A percentile compares a stretch with the other conserved stretches of the same genome.
Conservation (phyloP, 2,888 invertebrate species). For the Drosophila dives region DNA sequence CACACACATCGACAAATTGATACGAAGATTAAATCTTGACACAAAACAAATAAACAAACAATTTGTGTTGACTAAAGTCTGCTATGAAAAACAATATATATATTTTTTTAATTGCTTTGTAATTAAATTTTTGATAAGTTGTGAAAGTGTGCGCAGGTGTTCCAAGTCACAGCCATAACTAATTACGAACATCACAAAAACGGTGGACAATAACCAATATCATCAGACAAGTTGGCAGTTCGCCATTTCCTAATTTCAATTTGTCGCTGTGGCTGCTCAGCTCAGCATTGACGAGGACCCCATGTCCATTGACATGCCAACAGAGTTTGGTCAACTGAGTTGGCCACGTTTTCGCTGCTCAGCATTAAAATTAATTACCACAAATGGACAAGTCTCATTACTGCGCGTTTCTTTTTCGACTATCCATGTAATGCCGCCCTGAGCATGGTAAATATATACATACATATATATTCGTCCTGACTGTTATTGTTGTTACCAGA, state of each 20-base stretch:
- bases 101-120: constrained; percentile 11
- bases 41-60: constrained; percentile 12
- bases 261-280: constrained; percentile 55
- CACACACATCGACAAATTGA: constrained; percentile 81
- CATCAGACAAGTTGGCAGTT: constrained; percentile 45
- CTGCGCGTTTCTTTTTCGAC: constrained; percentile 47
- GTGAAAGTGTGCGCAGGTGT: constrained; percentile 47
- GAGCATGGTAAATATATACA: constrained; percentile 17
- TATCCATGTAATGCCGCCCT: constrained; percentile 19
- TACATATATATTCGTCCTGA: constrained; percentile 8
- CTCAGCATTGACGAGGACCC: constrained; percentile 44
- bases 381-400: constrained; percentile 78
- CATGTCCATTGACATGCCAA: constrained; percentile 65
- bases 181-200: constrained; percentile 45
- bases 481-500: constrained; percentile 41
- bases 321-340: constrained; percentile 39
- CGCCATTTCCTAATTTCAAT: constrained; percentile 73
- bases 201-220: constrained; percentile 45
- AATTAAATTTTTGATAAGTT: constrained; percentile 62
- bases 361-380: constrained; percentile 79
- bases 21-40: constrained; percentile 77
- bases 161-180: constrained; percentile 48
- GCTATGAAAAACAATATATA: not conserved
- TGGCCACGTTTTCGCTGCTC: constrained; percentile 52
- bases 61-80: constrained; percentile 10